Base-by-base conservation (phyloP, 2,888 invertebrate genomes). In the Erebia epiphron region DNA sequence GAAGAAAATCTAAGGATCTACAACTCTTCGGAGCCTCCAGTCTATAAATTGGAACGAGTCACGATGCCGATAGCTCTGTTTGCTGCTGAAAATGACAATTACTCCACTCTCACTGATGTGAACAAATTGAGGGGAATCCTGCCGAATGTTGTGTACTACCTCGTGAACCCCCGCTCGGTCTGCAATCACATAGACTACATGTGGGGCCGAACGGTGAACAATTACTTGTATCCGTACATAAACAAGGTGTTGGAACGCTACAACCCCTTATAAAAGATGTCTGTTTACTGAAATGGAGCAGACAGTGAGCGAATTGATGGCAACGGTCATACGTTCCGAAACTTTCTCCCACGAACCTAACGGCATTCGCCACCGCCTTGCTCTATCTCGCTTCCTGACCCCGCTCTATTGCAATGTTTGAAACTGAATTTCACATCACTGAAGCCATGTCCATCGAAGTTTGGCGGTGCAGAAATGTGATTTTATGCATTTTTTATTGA, bases 81-180 rank as follows among this genome's bases (percentile, higher is more conserved):
- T 3, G 18, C 46, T 1, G 61, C 18, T 11, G 16, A 13, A 13
- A 61, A 61, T 46, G 61, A 61, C 13, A 13, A 1, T 11, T 18
- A 46, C 9, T 61, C 61, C 0, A 14, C 61, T 10, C 11, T 61
- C 18, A 13, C 11, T 7, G 46, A 46, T 46, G 61, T 61, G 43
- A 16, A 16, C 1, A 10, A 11, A 8, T 16, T 61, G 46, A 46
- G 18, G 16, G 7, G 61, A 5, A 10, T 13, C 2, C 18, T 61
- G 46, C 46, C 61, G 7, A 61, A 61, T 43, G 46, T 61, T 8
- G 61, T 61, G 9, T 46, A 61, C 18, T 61, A 61, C 46, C 18
- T 46, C 1, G 18, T 18, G 43, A 46, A 61, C 18, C 43, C 61
- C 46, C 18, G 18, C 7, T 5, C 18, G 61, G 1, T 46, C 0